Percentiles rank a stretch among this genome's conserved stretches.
Conservation (phyloP, 2,113 vertebrate genomes). For the Boleophthalmus pectinirostris region DNA sequence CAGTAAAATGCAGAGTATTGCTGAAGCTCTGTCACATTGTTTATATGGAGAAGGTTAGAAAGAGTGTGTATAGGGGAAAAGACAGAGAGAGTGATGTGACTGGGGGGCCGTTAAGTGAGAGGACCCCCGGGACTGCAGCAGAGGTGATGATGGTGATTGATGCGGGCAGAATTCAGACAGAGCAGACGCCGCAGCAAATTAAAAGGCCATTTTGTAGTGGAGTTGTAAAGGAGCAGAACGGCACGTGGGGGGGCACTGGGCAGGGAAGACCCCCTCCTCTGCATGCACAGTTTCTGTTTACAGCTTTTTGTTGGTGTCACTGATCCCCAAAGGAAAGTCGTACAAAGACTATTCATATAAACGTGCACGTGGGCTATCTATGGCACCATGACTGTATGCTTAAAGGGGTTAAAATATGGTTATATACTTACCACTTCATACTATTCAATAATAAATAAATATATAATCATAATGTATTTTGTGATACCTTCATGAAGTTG, state of each 20-base stretch:
- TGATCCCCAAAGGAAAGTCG: slow-evolving; percentile 67
- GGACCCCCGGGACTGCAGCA: slow-evolving; percentile 70
- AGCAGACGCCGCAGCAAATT: slow-evolving; percentile 79
- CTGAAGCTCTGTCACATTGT: slow-evolving; percentile 13
- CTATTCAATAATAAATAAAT: neutral
- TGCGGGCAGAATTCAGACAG: slow-evolving; percentile 76
- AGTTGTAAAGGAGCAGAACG: slow-evolving; percentile 79
- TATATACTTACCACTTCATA: neutral
- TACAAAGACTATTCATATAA: slow-evolving; percentile 63
- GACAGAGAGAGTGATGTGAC: slow-evolving; percentile 49
- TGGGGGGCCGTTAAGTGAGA: slow-evolving; percentile 64
- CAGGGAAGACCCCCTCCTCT: slow-evolving; percentile 1
- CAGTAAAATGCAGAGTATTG: slow-evolving; percentile 24
- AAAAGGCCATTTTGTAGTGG: slow-evolving; percentile 82
- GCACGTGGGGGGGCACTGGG: slow-evolving; percentile 53
- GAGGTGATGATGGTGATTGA: slow-evolving; percentile 81
- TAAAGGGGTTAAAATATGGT: neutral
- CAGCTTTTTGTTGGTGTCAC: slow-evolving; percentile 71
- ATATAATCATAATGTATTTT: neutral
- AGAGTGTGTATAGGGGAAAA: slow-evolving; percentile 24
- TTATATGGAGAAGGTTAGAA: slow-evolving; percentile 17
- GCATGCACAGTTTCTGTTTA: slow-evolving; percentile 67
- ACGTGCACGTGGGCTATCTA: slow-evolving; percentile 40
- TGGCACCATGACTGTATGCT: neutral
- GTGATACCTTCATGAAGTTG: neutral